Evolutionary conservation across 1,140 invertebrate species (phyloP), one percentile per base, ranked within the genome.

Genomic region (Hesperophylax magnus): DNA sequence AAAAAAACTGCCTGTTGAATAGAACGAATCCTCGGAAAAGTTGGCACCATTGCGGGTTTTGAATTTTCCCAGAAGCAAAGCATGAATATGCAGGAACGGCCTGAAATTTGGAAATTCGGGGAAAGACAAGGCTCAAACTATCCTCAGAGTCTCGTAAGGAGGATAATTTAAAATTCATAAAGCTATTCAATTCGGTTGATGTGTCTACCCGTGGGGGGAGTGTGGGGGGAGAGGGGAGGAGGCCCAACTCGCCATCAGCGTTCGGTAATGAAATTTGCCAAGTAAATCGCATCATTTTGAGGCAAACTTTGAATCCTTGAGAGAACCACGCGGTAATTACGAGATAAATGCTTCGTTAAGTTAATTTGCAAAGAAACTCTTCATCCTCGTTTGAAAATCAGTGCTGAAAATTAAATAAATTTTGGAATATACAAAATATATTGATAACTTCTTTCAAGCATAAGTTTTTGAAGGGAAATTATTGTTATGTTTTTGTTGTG

Each of bases 91-190:
- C 52, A 75, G 27, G 24, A 58, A 56, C 71, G 53, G 71, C 9
- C 22, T 58, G 9, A 75, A 58, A 63, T 56, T 77, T 61, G 58
- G 31, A 47, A 31, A 61, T 24, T 63, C 39, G 47, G 71, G 71
- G 71, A 75, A 56, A 75, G 27, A 75, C 71, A 24, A 15, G 24
- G 20, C 53, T 17, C 71, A 24, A 67, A 75, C 71, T 75, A 75
- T 75, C 71, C 71, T 56, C 24, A 6, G 69, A 53, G 69, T 24
- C 47, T 72, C 69, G 53, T 58, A 56, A 75, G 71, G 71, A 31
- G 7, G 52, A 75, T 75, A 75, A 82, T 82, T 79, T 79, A 82
- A 82, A 82, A 82, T 82, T 82, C 77, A 82, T 82, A 82, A 82
- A 79, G 81, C 81, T 82, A 82, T 82, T 82, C 81, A 79, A 79